Evolutionary conservation across 2,888 invertebrate species (phyloP).

Genomic region (Oithona nana): DNA sequence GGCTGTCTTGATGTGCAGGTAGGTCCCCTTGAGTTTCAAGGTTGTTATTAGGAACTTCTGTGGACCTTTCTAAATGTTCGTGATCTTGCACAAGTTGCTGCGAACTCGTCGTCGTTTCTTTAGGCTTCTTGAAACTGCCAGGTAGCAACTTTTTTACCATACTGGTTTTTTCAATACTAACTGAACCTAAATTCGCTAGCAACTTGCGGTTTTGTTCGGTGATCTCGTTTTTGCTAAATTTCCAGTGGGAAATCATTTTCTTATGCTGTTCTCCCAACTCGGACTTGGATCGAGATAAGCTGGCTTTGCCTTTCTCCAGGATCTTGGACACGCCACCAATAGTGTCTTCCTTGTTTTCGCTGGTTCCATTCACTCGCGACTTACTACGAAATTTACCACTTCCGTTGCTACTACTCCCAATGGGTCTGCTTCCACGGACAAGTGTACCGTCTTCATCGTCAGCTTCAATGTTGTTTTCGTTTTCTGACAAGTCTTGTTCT

Average conservation of each 20-base stretch:
- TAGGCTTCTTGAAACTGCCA: background rate
- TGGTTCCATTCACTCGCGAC: background rate
- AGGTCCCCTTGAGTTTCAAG: background rate
- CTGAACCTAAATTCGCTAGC: background rate
- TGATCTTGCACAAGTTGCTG: too few species aligned
- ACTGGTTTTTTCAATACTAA: background rate
- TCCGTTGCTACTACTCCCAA: too few species aligned
- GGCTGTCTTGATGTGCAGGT: background rate
- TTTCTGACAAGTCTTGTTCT: too few species aligned
- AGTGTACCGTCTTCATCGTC: background rate
- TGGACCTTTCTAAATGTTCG: background rate
- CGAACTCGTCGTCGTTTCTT: background rate
- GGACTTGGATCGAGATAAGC: background rate
- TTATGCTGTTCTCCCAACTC: conserved; percentile 5
- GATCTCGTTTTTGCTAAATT: background rate
- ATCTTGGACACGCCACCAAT: background rate
- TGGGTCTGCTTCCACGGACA: background rate
- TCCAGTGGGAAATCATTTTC: background rate
- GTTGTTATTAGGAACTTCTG: background rate
- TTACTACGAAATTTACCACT: too few species aligned
- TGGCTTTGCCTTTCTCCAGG: background rate
- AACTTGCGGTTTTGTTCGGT: background rate
- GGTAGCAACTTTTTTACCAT: background rate
- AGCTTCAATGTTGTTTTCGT: too few species aligned
- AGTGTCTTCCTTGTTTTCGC: background rate